phyloP scores from a whole-genome alignment of 2,797 vertebrate species.

The Acanthiza pusilla region DNA sequence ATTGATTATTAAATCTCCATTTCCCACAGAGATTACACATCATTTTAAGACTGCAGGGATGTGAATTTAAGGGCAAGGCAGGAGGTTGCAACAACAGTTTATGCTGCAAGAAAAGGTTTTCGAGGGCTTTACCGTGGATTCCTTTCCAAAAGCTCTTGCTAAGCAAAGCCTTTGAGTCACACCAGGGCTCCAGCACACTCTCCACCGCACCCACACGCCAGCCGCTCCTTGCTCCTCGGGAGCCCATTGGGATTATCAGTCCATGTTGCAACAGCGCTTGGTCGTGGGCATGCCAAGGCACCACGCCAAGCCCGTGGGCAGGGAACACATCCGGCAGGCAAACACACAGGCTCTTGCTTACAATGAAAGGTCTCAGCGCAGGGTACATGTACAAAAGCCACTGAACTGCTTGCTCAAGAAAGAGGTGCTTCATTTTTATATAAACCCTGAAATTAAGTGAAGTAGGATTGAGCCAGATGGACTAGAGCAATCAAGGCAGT shows the following conservation, averaged over 20 bases:
- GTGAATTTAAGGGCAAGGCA: not conserved
- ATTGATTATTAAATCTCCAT: not conserved
- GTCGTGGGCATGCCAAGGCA: not conserved
- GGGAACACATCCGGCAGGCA: not conserved
- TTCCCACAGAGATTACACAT: conserved; percentile 24
- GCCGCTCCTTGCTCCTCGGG: not conserved
- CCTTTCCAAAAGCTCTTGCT: not conserved
- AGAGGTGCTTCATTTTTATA: not conserved
- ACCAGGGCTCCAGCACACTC: not conserved
- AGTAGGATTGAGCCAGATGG: not conserved
- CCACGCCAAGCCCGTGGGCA: not conserved
- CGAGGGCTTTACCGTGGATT: not conserved
- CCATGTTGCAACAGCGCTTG: not conserved
- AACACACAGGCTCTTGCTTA: not conserved
- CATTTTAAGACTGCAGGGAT: not conserved
- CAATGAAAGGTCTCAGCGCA: not conserved
- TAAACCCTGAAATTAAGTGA: not conserved
- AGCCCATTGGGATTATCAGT: not conserved
- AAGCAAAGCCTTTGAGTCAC: not conserved
- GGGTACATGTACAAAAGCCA: not conserved
- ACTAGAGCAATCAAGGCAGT: not conserved
- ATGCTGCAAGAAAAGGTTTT: not conserved
- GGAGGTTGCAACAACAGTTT: not conserved
- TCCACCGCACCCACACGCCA: not conserved
- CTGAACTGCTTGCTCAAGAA: not conserved